These are phyloP conservation scores for Elmis aenea DNA, from an alignment of 2,888 invertebrate species.

Conservation along the genomic window DNA sequence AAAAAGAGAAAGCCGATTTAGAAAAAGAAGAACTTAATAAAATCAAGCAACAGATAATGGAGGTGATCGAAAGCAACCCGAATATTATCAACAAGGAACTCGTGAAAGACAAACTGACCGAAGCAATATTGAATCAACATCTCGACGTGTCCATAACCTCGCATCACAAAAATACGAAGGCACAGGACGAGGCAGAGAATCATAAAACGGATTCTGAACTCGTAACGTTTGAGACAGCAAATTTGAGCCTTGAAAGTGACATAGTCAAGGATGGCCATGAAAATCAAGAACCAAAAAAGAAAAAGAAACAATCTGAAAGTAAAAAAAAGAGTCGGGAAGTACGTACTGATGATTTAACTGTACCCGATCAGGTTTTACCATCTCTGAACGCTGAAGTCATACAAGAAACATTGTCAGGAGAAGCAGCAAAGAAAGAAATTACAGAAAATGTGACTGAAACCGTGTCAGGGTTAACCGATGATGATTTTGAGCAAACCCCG, in stretches of 20 bases:
- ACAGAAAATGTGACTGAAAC: neutral
- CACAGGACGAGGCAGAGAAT: conserved; percentile 5
- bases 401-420: neutral
- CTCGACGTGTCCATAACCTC: conserved; percentile 3
- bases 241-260: neutral
- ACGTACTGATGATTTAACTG: neutral
- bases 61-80: conserved; percentile 48
- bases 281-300: neutral
- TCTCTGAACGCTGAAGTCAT: neutral
- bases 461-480: neutral
- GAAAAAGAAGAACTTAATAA: conserved; percentile 49
- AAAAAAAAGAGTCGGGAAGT: neutral
- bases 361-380: too few relatives aligned
- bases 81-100: conserved; percentile 49
- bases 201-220: conserved; percentile 7
- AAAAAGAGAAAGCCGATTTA: conserved; percentile 44
- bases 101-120: conserved; percentile 41
- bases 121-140: conserved; percentile 9
- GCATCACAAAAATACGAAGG: conserved; percentile 5
- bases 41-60: conserved; percentile 48
- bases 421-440: neutral
- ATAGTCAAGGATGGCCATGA: neutral
- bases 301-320: neutral
- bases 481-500: neutral
- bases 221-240: conserved; percentile 6